Percentiles rank a stretch among this genome's conserved stretches.
Evolutionary conservation across 1,140 invertebrate species (phyloP).

Genomic region (Acromyrmex charruanus): DNA sequence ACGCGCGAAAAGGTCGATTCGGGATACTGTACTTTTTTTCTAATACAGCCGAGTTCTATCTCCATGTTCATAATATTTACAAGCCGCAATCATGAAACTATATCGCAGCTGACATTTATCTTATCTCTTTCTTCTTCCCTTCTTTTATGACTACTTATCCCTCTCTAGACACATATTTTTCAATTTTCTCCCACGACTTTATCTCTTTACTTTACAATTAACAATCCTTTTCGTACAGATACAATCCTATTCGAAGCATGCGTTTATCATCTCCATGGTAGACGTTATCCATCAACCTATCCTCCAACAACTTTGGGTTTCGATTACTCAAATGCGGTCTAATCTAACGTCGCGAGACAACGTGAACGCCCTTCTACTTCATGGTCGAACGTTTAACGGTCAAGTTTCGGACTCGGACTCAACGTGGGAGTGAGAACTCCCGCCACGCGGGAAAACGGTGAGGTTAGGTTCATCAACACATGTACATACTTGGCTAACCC

Average conservation of each 20-base stretch:
- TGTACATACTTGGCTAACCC: conserved; percentile 20
- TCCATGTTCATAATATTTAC: conserved; percentile 5
- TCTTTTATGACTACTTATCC: background rate
- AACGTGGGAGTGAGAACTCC: background rate
- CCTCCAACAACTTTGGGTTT: background rate
- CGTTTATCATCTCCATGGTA: background rate
- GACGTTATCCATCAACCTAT: background rate
- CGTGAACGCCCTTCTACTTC: conserved; percentile 1
- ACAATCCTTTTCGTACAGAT: background rate
- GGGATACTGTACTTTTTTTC: background rate
- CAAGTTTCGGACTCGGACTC: conserved; percentile 3
- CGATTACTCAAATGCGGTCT: background rate
- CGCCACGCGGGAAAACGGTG: conserved; percentile 63
- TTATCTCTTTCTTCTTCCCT: no score
- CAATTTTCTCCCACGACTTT: no score
- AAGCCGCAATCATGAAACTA: background rate
- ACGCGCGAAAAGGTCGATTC: background rate
- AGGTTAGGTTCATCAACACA: conserved; percentile 62
- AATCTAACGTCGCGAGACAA: background rate
- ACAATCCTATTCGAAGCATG: background rate
- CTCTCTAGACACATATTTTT: background rate
- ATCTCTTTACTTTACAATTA: background rate
- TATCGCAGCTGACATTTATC: background rate
- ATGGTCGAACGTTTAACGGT: background rate
- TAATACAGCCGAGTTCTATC: background rate